These are phyloP conservation scores for Hycleus phaleratus DNA, from an alignment of 1,140 invertebrate genomes.

Conservation along the genomic window DNA sequence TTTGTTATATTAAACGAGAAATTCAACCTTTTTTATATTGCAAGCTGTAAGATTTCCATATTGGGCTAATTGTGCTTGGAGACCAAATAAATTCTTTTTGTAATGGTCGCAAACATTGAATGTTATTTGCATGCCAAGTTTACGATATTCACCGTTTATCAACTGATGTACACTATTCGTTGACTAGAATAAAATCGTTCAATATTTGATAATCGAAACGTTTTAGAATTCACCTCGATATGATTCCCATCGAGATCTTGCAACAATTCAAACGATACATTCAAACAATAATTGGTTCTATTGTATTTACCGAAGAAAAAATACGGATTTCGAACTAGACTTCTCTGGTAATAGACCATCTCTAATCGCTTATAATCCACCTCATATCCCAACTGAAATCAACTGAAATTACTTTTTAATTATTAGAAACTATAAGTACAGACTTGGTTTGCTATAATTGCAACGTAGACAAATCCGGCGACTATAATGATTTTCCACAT, in stretches of 20 bases:
- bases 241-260: constrained; percentile 6
- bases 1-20: too few relatives aligned
- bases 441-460: too few relatives aligned
- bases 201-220: neutral
- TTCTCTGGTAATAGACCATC: neutral
- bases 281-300: constrained; percentile 3
- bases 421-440: neutral
- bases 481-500: too few relatives aligned
- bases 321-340: neutral
- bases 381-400: constrained; percentile 1
- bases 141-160: neutral
- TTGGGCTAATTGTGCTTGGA: neutral
- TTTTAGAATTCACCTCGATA: neutral
- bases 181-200: neutral
- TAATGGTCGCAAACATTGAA: constrained; percentile 7
- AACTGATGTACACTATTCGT: neutral
- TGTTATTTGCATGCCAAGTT: neutral
- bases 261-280: constrained; percentile 1
- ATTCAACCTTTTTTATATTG: constrained; percentile 2
- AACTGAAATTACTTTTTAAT: neutral
- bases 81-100: constrained; percentile 1
- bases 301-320: constrained; percentile 6
- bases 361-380: neutral
- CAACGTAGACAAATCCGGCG: too few relatives aligned
- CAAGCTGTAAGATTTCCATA: constrained; percentile 5